Base-by-base conservation (phyloP, 2,888 invertebrate genomes). In the Octonoba sinensis region DNA sequence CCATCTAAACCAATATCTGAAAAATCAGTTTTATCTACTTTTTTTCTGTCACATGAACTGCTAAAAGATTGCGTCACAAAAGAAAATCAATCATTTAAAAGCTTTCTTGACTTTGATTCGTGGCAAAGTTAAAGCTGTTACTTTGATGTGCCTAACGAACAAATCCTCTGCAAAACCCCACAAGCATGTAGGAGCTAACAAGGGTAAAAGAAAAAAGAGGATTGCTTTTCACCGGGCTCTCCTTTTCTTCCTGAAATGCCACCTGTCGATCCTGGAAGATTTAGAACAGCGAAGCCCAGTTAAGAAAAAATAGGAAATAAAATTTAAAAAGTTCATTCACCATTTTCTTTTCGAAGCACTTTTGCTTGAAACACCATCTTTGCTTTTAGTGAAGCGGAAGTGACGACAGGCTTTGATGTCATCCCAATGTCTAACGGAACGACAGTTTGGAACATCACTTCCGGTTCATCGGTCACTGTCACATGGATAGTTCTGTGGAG, bases 401-500 rank as follows among this genome's bases (percentile, higher is more conserved):
- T 75, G 75, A 75, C 51, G 62, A 77, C 60, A 70, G 62, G 46
- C 22, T 62, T 64, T 46, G 64, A 36, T 77, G 76, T 77, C 76
- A 70, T 62, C 54, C 16, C 51, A 20, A 24, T 46, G 65, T 73
- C 65, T 47, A 54, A 57, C 64, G 18, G 49, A 24, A 64, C 62
- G 76, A 77, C 76, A 62, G 65, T 22, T 77, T 54, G 56, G 49
- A 49, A 77, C 76, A 56, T 77, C 76, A 77, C 70, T 77, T 77
- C 76, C 76, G 76, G 62, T 70, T 64, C 62, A 77, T 77, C 76
- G 76, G 76, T 77, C 76, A 70, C 62, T 77, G 76, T 77, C 76
- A 77, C 64, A 51, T 70, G 44, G 46, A 44, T n/a, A 56, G 70
- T 62, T 20, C 60, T 44, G 46, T 47, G 54, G 49, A 49, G 60